phyloP scores from a whole-genome alignment of 2,113 vertebrate species.

The Mastomys natalensis region DNA sequence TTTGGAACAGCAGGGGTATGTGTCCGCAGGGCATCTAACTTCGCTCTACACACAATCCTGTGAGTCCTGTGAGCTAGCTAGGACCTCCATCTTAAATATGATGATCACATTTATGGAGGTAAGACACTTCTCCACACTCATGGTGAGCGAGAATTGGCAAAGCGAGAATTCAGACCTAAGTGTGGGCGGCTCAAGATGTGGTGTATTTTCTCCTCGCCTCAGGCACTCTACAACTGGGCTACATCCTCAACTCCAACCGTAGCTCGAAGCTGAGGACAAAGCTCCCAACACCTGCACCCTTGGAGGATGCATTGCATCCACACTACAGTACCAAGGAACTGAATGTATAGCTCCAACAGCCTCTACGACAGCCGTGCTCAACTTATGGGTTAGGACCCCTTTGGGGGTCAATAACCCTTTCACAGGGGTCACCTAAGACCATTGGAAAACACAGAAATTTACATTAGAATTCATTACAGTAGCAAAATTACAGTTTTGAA shows the following conservation, averaged over 20 bases:
- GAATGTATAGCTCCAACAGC: no score
- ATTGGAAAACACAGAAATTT: neutral
- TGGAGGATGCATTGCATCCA: neutral
- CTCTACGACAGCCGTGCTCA: neutral
- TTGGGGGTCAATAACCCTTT: neutral
- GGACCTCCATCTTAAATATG: neutral
- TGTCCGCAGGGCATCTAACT: neutral
- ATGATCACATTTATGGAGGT: neutral
- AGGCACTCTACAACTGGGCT: neutral
- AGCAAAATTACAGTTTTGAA: neutral
- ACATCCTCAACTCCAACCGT: no score
- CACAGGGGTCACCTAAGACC: neutral
- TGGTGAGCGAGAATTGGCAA: neutral
- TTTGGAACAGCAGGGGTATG: neutral
- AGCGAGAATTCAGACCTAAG: neutral
- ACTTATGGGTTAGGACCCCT: neutral
- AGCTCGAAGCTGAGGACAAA: neutral
- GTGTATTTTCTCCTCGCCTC: neutral
- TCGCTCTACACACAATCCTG: neutral
- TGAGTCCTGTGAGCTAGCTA: neutral
- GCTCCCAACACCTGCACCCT: neutral
- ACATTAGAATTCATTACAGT: neutral
- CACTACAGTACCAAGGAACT: neutral
- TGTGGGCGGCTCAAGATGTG: neutral
- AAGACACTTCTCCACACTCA: neutral